A percentile compares a stretch with the other conserved stretches of the same genome.
phyloP scores from a whole-genome alignment of 2,797 vertebrate genomes.

The Parauchenoglanis ngamensis region DNA sequence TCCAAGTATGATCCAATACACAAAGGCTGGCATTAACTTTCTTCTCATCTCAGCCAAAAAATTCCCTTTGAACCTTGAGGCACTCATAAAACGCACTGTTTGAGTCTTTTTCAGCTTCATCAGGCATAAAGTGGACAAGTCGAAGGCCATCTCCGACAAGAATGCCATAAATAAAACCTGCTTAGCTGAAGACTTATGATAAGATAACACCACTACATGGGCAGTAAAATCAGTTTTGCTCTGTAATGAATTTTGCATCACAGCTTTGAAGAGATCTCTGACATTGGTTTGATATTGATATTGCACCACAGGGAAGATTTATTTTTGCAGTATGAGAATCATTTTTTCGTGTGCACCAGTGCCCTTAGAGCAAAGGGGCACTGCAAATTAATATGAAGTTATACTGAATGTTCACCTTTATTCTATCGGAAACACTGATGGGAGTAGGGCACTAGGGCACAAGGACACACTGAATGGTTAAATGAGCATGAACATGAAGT shows the following conservation, averaged over 20 bases:
- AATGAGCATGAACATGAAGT: not conserved
- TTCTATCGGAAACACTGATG: not conserved
- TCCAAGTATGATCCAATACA: not conserved
- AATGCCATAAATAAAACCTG: constrained; percentile 10
- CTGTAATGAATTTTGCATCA: not conserved
- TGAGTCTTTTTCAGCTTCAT: constrained; percentile 7
- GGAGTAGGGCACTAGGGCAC: not conserved
- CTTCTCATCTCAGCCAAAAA: not conserved
- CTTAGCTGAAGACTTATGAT: constrained; percentile 9
- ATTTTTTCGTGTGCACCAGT: not conserved
- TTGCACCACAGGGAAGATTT: not conserved
- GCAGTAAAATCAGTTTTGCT: not conserved
- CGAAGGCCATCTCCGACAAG: not conserved
- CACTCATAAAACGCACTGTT: not conserved
- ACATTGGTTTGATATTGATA: not conserved
- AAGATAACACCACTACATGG: not conserved
- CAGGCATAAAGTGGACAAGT: constrained; percentile 4
- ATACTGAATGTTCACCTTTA: not conserved
- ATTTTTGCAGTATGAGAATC: not conserved
- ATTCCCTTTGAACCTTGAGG: constrained; percentile 1
- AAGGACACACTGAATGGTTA: not conserved
- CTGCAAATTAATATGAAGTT: not conserved
- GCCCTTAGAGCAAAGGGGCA: not conserved
- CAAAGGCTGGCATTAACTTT: not conserved
- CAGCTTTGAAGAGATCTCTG: not conserved